These are phyloP conservation scores for Plagodis pulveraria DNA, from an alignment of 2,888 invertebrate genomes.

Conservation along the genomic window DNA sequence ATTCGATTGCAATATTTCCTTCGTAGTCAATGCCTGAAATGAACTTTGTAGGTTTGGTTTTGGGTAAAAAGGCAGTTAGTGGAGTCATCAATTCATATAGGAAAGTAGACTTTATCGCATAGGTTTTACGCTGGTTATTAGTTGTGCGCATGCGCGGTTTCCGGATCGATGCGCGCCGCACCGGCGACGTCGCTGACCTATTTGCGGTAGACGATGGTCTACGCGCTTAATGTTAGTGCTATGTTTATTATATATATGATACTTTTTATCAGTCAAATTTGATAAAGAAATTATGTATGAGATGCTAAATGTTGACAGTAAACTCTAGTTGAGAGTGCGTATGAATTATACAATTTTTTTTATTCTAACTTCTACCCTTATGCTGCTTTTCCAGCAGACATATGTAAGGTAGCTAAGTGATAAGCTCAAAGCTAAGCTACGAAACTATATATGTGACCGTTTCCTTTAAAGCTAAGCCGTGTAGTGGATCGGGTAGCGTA, in stretches of 20 bases:
- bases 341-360: too few relatives aligned
- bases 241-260: not conserved
- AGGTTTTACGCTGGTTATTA: constrained; percentile 36
- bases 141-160: constrained; percentile 64
- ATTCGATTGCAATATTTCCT: constrained; percentile 2
- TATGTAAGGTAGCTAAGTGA: too few relatives aligned
- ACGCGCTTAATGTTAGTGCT: constrained; percentile 17
- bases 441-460: too few relatives aligned
- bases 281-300: too few relatives aligned
- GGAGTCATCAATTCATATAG: constrained; percentile 24
- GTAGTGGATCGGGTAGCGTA: too few relatives aligned
- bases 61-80: constrained; percentile 13
- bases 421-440: too few relatives aligned
- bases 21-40: not conserved
- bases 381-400: too few relatives aligned
- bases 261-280: too few relatives aligned
- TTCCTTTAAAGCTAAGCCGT: too few relatives aligned
- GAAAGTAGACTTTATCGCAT: constrained; percentile 35
- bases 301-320: too few relatives aligned
- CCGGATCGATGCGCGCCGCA: constrained; percentile 74
- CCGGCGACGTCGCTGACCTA: constrained; percentile 74
- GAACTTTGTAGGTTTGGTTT: constrained; percentile 1
- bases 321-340: too few relatives aligned
- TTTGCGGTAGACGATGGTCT: constrained; percentile 48
- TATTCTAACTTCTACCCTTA: too few relatives aligned